Base-by-base conservation (phyloP, 2,113 vertebrate species). In the Natator depressus region DNA sequence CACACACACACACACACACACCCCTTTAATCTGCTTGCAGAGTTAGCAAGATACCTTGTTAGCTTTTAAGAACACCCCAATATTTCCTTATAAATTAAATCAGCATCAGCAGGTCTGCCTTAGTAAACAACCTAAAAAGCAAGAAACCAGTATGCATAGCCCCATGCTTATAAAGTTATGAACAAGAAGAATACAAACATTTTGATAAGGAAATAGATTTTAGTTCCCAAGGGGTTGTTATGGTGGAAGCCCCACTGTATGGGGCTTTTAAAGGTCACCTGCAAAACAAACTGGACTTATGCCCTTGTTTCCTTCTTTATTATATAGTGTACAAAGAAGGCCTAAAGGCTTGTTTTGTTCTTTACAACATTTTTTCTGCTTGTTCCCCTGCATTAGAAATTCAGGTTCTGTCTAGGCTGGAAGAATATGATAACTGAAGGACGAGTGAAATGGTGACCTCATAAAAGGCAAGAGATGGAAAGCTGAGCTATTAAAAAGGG, bases 41-140 rank as follows among this genome's bases (percentile, higher is more conserved):
- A 49, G 84, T 35, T 49, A 93, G 59, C 72, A 55, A 95, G 93
- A 85, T 83, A 79, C 24, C 54, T 57, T 1, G 0, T 10, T 20
- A 75, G 53, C 80, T 93, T 95, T 89, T n/a, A 51, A 94, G 75
- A 93, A 82, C 50, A 88, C n/a, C 46, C 24, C 85, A 87, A 4
- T 8, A 42, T 35, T 35, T 94, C 62, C 59, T 89, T 49, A 85
- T n/a, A 49, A 75, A 88, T 55, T 82, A 27, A 85, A 83, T 27
- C 42, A 89, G 27, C 3, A 25, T 31, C 49, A 80, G 79, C 86
- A 89, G 47, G 13, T 69, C 90, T 57, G 53, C 62, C 53, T 51
- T 57, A 69, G 65, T 79, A 89, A 94, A 88, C 46, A 88, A 57
- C 42, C 3, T 3, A 82, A 79, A 87, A 95, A 89, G 42, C 46